A percentile compares a stretch with the other conserved stretches of the same genome.
These are phyloP conservation scores for Scotopteryx bipunctaria DNA, from an alignment of 2,888 invertebrate genomes.

Conservation along the genomic window DNA sequence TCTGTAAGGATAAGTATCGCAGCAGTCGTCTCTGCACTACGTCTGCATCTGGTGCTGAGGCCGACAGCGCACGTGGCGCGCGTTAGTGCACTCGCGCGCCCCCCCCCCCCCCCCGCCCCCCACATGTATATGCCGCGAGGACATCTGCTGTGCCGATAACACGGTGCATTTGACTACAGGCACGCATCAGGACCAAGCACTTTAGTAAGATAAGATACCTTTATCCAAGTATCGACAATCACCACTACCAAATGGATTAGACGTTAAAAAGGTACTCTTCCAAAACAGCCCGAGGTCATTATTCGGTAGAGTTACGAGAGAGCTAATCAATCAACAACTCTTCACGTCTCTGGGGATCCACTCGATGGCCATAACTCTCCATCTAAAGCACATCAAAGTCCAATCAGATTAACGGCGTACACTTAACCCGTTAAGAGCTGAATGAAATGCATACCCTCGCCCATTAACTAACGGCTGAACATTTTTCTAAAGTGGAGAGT, in stretches of 20 bases:
- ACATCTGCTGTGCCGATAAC: neutral
- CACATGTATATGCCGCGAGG: neutral
- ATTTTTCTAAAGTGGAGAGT: constrained; percentile 4
- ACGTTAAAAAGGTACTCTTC: too few relatives aligned
- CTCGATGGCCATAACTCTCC: constrained; percentile 5
- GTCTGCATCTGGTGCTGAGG: neutral
- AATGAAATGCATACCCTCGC: constrained; percentile 16
- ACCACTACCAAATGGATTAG: too few relatives aligned
- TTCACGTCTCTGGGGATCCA: constrained; percentile 1
- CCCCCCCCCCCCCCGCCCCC: constrained; percentile 3
- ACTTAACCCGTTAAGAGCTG: constrained; percentile 13
- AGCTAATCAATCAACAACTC: neutral
- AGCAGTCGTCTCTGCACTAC: neutral
- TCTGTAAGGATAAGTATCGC: neutral
- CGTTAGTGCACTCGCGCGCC: constrained; percentile 17
- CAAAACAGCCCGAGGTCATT: too few relatives aligned
- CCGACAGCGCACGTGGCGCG: neutral
- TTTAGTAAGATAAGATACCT: too few relatives aligned
- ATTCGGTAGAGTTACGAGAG: too few relatives aligned
- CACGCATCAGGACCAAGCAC: too few relatives aligned
- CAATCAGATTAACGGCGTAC: constrained; percentile 15
- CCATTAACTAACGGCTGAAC: constrained; percentile 13
- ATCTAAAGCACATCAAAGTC: constrained; percentile 15
- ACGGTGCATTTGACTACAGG: neutral
- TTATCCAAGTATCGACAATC: too few relatives aligned